A percentile compares a stretch with the other conserved stretches of the same genome.
These are phyloP conservation scores for Catotricha subobsoleta DNA, from an alignment of 2,888 invertebrate genomes.

Conservation along the genomic window DNA sequence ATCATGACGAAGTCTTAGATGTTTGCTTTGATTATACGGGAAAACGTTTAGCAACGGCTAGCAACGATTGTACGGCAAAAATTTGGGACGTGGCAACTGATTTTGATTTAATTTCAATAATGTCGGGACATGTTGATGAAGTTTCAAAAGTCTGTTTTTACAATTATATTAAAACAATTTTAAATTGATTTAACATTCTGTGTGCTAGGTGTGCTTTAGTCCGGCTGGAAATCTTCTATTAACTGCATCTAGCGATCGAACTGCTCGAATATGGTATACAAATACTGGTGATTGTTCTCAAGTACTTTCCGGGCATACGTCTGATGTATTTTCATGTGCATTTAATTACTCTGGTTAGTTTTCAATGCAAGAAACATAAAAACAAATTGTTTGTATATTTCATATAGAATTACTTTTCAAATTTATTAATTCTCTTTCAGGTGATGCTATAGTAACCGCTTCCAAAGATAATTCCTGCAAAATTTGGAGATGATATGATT, in stretches of 20 bases:
- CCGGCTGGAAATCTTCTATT: conserved; percentile 55
- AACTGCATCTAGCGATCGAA: conserved; percentile 59
- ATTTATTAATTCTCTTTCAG: not conserved
- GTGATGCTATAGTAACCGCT: conserved; percentile 44
- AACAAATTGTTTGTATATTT: not conserved
- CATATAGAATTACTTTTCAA: not conserved
- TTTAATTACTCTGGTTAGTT: conserved; percentile 46
- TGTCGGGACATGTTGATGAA: conserved; percentile 49
- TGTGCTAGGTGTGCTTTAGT: conserved; percentile 52
- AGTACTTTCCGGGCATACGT: conserved; percentile 54
- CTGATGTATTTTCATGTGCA: conserved; percentile 67
- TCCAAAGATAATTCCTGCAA: conserved; percentile 68
- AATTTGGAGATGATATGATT: conserved; percentile 61
- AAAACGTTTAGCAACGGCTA: conserved; percentile 50
- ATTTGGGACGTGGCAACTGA: conserved; percentile 44
- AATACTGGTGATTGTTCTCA: conserved; percentile 49
- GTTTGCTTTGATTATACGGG: conserved; percentile 60
- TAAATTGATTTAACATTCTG: not conserved
- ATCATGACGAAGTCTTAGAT: conserved; percentile 55
- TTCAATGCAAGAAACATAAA: conserved; percentile 34
- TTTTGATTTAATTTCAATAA: conserved; percentile 37
- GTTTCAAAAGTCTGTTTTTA: conserved; percentile 38
- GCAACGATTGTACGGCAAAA: conserved; percentile 55
- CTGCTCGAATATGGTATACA: conserved; percentile 50
- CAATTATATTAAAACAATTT: not conserved